Percentiles rank a stretch among this genome's conserved stretches.
Evolutionary conservation across 2,113 vertebrate genomes (phyloP).

Genomic region (Loxodonta africana): DNA sequence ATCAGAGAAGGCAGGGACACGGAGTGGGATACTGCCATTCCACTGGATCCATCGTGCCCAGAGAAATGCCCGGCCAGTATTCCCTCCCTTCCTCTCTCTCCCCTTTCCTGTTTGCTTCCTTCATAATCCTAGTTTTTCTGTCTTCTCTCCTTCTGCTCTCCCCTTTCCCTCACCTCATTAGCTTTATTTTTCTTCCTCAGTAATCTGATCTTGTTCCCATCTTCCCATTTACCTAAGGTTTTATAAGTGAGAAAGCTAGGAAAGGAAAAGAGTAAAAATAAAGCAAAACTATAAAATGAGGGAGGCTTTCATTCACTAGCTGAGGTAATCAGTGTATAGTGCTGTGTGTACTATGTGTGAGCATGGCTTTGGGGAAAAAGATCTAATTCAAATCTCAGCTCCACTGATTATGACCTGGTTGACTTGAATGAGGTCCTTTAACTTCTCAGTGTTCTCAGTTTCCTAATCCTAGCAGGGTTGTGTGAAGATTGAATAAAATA

Average conservation of each 20-base stretch:
- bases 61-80: neutral
- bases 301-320: neutral
- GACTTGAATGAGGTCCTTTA: neutral
- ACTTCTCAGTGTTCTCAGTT: neutral
- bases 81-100: neutral
- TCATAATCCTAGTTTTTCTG: neutral
- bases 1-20: constrained; percentile 30
- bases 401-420: neutral
- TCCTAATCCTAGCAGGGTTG: neutral
- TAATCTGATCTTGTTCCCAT: neutral
- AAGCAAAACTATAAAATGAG: constrained; percentile 1
- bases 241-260: neutral
- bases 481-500: neutral
- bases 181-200: neutral
- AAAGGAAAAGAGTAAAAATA: neutral
- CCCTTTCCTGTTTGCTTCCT: neutral
- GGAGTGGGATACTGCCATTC: neutral
- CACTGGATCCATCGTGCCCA: neutral
- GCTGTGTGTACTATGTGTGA: neutral
- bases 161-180: neutral
- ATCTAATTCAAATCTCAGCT: neutral
- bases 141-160: neutral
- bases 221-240: constrained; percentile 3
- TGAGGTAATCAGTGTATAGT: neutral
- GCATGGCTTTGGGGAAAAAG: neutral